Evolutionary conservation across 2,888 invertebrate genomes (phyloP).

Genomic region (Spisula subtruncata): DNA sequence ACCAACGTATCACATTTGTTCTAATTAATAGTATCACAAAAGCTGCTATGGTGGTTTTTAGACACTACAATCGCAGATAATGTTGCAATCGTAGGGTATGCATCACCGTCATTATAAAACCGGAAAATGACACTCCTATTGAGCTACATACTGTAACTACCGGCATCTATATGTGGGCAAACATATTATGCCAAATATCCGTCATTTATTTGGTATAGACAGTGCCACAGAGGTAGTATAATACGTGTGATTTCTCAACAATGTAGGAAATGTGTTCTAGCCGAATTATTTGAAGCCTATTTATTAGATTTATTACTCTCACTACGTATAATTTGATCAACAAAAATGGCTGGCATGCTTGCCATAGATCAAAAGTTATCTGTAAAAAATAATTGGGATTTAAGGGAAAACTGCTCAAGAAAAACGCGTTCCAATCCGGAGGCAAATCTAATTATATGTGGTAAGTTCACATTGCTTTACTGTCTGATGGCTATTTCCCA

Average conservation of each 20-base stretch:
- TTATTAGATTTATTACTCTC: conserved; percentile 35
- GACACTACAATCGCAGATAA: no score
- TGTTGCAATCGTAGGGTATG: no score
- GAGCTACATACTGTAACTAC: no score
- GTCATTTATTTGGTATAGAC: no score
- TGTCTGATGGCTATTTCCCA: conserved; percentile 28
- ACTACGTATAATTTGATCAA: conserved; percentile 40
- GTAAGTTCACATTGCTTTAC: conserved; percentile 10
- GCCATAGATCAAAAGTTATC: conserved; percentile 45
- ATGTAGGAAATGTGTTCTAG: neutral
- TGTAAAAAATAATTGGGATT: conserved; percentile 47
- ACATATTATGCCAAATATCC: no score
- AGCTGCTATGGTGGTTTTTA: no score
- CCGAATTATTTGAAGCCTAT: conserved; percentile 12
- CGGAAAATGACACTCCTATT: no score
- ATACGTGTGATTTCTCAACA: neutral
- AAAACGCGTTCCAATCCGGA: conserved; percentile 35
- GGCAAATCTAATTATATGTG: conserved; percentile 44
- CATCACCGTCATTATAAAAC: no score
- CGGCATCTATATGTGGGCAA: neutral
- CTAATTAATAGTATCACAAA: no score
- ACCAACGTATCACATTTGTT: no score
- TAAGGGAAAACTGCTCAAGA: conserved; percentile 40
- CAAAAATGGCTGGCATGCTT: conserved; percentile 30
- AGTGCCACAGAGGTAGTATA: no score